Evolutionary conservation across 1,140 invertebrate species (phyloP).

Genomic region (Ganaspis sp.): DNA sequence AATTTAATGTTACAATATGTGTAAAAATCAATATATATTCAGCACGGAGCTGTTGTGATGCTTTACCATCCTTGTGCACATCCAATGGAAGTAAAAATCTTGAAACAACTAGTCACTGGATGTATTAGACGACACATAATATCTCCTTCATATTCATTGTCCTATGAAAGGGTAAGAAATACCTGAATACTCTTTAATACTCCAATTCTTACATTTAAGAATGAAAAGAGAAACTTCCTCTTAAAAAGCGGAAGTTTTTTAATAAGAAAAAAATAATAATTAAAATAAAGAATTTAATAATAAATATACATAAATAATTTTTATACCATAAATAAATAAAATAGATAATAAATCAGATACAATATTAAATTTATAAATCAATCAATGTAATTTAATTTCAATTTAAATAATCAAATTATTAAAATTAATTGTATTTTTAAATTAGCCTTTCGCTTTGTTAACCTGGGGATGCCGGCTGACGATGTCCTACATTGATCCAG

Average conservation of each 20-base stretch:
- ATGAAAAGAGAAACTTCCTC: no score
- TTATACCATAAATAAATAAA: no score
- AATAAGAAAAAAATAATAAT: no score
- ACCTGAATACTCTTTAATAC: conserved; percentile 25
- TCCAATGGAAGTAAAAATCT: conserved; percentile 79
- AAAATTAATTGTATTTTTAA: conserved; percentile 50
- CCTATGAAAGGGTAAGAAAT: conserved; percentile 79
- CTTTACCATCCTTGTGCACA: conserved; percentile 93
- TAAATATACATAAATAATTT: no score
- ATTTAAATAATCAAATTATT: conserved; percentile 10
- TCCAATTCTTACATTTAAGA: background rate
- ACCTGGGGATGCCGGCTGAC: conserved; percentile 86
- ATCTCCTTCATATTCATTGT: conserved; percentile 82
- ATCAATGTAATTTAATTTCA: no score
- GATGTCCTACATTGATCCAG: conserved; percentile 83
- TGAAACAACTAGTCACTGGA: conserved; percentile 80
- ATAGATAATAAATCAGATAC: no score
- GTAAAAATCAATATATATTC: conserved; percentile 50
- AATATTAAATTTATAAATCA: no score
- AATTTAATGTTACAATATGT: no score
- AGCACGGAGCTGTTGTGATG: conserved; percentile 90
- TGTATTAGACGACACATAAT: conserved; percentile 90
- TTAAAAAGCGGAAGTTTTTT: no score
- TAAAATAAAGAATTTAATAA: no score
- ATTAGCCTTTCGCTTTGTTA: conserved; percentile 85